These are phyloP conservation scores for Macquaria ambigua DNA, from an alignment of 2,113 vertebrate genomes.

Conservation along the genomic window DNA sequence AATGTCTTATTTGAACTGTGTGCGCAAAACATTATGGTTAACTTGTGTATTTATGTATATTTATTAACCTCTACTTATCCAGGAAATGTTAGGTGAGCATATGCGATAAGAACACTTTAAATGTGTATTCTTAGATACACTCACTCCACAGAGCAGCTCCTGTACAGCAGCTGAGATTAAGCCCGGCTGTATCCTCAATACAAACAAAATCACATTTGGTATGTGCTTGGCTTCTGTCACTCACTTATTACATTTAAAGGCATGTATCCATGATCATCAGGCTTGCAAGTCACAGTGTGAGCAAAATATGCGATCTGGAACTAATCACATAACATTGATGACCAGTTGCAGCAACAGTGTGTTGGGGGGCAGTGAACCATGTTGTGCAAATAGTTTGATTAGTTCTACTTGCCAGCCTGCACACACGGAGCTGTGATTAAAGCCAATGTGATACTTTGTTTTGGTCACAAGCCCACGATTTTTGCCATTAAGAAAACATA, in stretches of 20 bases:
- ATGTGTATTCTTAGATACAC: not conserved
- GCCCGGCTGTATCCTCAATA: not conserved
- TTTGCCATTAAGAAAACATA: not conserved
- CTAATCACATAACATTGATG: not conserved
- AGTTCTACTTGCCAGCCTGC: not conserved
- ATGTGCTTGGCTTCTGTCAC: not conserved
- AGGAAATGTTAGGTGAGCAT: not conserved
- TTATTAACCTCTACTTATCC: constrained; percentile 23
- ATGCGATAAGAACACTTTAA: not conserved
- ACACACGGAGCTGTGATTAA: not conserved
- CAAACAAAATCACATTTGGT: not conserved
- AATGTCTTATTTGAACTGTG: constrained; percentile 32
- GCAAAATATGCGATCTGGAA: not conserved
- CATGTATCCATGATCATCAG: not conserved
- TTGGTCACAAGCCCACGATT: not conserved
- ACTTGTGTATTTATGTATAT: constrained; percentile 15
- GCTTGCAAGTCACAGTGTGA: not conserved
- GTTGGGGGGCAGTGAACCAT: not conserved
- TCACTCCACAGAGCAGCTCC: not conserved
- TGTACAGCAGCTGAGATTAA: constrained; percentile 1
- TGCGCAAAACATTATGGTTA: not conserved
- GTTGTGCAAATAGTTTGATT: constrained; percentile 14
- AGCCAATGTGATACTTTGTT: not conserved
- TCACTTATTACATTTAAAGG: not conserved
- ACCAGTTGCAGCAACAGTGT: not conserved